These are phyloP conservation scores for Amblyopsis rosae DNA, from an alignment of 2,113 vertebrate species.

Conservation along the genomic window DNA sequence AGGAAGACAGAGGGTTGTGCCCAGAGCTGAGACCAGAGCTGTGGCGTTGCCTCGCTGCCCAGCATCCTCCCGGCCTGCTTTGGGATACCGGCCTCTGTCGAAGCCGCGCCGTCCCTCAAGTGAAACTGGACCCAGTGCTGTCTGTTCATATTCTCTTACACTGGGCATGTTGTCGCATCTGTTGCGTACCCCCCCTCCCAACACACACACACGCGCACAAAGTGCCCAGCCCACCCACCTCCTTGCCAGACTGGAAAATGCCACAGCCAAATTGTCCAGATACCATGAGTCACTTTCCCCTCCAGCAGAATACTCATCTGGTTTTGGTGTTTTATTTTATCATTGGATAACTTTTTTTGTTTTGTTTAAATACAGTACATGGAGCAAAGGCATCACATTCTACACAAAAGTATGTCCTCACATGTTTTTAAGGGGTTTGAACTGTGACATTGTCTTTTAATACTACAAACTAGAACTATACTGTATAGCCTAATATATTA, in stretches of 20 bases:
- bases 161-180: conserved; percentile 55
- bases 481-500: too few relatives aligned
- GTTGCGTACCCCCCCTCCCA: conserved; percentile 51
- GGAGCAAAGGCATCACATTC: too few relatives aligned
- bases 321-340: conserved; percentile 32
- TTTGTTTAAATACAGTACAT: background rate
- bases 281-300: conserved; percentile 34
- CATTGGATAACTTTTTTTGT: conserved; percentile 16
- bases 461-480: background rate
- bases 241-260: conserved; percentile 41
- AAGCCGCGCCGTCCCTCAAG: conserved; percentile 23
- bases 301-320: background rate
- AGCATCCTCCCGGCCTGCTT: conserved; percentile 37
- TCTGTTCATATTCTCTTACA: conserved; percentile 27
- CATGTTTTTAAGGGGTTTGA: too few relatives aligned
- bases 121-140: conserved; percentile 38
- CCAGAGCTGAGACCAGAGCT: conserved; percentile 3
- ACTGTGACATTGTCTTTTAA: background rate
- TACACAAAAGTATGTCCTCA: too few relatives aligned
- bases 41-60: conserved; percentile 4
- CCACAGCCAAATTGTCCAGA: conserved; percentile 35
- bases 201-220: background rate
- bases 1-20: conserved; percentile 41
- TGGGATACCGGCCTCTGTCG: conserved; percentile 55
- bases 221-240: background rate